Evolutionary conservation across 2,797 vertebrate species (phyloP), one percentile per base, ranked within the genome.

Genomic region (Sparus aurata): DNA sequence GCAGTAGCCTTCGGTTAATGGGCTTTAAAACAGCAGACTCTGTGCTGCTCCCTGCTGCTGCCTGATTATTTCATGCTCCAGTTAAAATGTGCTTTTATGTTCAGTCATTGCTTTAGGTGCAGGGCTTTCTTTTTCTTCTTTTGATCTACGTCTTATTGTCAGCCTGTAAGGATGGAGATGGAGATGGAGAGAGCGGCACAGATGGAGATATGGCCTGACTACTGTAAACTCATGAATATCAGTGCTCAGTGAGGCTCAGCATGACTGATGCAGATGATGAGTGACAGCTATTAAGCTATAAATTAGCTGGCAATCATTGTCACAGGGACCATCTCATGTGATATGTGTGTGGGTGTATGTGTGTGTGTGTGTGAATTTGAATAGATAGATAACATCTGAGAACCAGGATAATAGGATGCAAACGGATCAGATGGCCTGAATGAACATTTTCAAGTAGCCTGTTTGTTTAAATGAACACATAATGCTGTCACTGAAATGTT

Each of bases 11-110:
- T 87, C 60, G 58, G 88, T 88, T 73, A 81, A 83, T 88, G 63
- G 69, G 77, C 82, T 85, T 73, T 73, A 41, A 77, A 82, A 87
- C 84, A 82, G 68, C 79, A 83, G 73, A 55, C 65, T 87, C 68
- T 5, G 52, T 82, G 59, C 72, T 84, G 67, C 69, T 85, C 77
- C 88, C 60, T 75, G 50, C 63, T 41, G 60, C 64, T 80, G 79
- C 43, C 65, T 73, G 85, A 87, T 91, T 85, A 86, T 92, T 93
- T 93, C 85, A 92, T 87, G 92, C 91, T 91, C 91, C 79, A 92
- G 80, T 93, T 92, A 80, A 34, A 73, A 87, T 72, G 27, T 71
- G 50, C 61, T 18, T 62, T 72, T 77, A 64, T 86, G 79, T 82
- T 60, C 68, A 55, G 54, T 41, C 53, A 43, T 73, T 34, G 78